Conservation (phyloP, 2,797 vertebrate species). For the Myotis myotis region DNA sequence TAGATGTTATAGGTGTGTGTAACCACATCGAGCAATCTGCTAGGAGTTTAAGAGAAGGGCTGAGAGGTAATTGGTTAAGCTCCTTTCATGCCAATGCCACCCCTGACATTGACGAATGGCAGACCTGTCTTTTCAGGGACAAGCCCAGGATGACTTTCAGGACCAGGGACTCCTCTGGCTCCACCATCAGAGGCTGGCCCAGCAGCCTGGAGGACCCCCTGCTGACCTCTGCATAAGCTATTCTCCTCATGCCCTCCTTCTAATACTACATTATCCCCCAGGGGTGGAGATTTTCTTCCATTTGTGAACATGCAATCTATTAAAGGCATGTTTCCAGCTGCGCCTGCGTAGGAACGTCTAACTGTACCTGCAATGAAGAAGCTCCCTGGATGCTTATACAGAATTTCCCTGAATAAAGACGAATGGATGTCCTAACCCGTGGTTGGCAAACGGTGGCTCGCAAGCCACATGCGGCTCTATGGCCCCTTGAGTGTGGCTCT, state of each 20-base stretch:
- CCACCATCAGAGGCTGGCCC: background rate
- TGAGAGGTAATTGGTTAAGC: background rate
- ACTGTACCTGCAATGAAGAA: background rate
- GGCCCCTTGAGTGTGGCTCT: too few species aligned
- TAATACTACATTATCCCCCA: background rate
- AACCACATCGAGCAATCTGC: background rate
- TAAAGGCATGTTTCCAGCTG: background rate
- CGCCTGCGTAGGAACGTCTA: rapidly evolving
- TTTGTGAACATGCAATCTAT: background rate
- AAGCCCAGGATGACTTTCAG: background rate
- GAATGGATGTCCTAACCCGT: too few species aligned
- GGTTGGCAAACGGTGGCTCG: too few species aligned
- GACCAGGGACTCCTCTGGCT: background rate
- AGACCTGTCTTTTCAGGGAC: background rate
- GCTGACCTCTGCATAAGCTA: background rate
- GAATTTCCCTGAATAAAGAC: background rate
- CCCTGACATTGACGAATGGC: background rate
- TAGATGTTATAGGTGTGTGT: background rate
- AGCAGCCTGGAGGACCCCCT: background rate
- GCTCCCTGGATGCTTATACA: background rate
- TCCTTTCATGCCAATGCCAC: background rate
- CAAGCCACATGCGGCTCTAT: too few species aligned
- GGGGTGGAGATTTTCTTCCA: background rate
- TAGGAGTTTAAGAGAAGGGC: background rate
- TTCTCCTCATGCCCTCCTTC: background rate